phyloP scores from a whole-genome alignment of 2,797 vertebrate genomes.

The Calcarius lapponicus region DNA sequence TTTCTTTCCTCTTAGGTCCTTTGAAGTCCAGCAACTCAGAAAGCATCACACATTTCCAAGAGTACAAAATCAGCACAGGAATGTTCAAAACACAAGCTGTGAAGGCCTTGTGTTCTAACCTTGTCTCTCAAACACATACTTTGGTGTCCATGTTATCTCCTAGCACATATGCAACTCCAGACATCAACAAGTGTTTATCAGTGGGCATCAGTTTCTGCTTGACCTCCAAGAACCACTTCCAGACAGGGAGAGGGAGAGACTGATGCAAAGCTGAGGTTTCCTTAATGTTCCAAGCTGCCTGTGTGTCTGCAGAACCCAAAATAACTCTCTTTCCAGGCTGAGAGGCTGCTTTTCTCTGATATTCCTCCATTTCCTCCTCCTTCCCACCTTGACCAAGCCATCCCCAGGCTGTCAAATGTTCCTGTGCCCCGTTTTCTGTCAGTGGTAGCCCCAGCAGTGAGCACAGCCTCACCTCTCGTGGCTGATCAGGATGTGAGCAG shows the following conservation, averaged over 20 bases:
- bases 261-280: not conserved
- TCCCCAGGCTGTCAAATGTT: not conserved
- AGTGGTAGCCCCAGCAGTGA: not conserved
- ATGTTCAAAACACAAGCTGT: not conserved
- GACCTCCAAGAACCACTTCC: not conserved
- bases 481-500: constrained; percentile 79
- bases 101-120: not conserved
- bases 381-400: not conserved
- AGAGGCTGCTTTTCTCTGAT: not conserved
- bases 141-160: not conserved
- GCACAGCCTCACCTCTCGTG: constrained; percentile 82
- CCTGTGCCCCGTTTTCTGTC: not conserved
- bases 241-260: not conserved
- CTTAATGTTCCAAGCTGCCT: not conserved
- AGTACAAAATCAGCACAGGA: not conserved
- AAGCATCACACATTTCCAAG: not conserved
- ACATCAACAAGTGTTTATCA: not conserved
- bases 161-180: not conserved
- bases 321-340: not conserved
- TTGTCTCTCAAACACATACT: not conserved
- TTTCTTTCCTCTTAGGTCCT: not conserved
- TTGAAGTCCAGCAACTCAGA: not conserved
- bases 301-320: not conserved
- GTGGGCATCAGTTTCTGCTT: not conserved
- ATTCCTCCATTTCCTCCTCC: not conserved